phyloP scores from a whole-genome alignment of 2,888 invertebrate genomes.

The Eucera pruinosa region DNA sequence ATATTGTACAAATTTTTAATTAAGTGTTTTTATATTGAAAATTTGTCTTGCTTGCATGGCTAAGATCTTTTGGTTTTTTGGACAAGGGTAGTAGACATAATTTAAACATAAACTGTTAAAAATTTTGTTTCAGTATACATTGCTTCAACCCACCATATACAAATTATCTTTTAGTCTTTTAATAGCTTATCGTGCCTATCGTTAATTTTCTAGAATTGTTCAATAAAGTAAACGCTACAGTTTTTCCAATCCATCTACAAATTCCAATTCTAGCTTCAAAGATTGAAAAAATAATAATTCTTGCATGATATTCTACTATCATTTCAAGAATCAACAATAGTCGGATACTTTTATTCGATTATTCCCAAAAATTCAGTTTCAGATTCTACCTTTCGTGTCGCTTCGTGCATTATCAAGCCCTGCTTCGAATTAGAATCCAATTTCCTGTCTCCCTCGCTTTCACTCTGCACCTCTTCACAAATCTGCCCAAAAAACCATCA shows the following conservation, averaged over 20 bases:
- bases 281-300: neutral
- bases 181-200: too few species aligned
- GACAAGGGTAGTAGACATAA: too few species aligned
- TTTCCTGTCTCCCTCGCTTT: constrained; percentile 6
- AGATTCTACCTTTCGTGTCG: neutral
- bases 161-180: too few species aligned
- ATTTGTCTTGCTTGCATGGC: too few species aligned
- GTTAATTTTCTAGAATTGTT: too few species aligned
- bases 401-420: constrained; percentile 9
- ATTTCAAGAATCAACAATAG: neutral
- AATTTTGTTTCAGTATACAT: too few species aligned
- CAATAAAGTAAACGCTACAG: neutral
- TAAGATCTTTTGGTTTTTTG: too few species aligned
- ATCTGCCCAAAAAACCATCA: constrained; percentile 16
- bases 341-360: neutral
- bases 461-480: neutral
- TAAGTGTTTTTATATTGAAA: neutral
- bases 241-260: neutral
- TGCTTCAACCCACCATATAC: too few species aligned
- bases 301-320: neutral
- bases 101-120: too few species aligned
- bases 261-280: neutral
- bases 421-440: constrained; percentile 12
- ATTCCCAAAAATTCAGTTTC: neutral
- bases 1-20: too few species aligned